Percentiles rank a stretch among this genome's conserved stretches.
Conservation (phyloP, 2,888 invertebrate genomes). For the Physocephala rufipes region DNA sequence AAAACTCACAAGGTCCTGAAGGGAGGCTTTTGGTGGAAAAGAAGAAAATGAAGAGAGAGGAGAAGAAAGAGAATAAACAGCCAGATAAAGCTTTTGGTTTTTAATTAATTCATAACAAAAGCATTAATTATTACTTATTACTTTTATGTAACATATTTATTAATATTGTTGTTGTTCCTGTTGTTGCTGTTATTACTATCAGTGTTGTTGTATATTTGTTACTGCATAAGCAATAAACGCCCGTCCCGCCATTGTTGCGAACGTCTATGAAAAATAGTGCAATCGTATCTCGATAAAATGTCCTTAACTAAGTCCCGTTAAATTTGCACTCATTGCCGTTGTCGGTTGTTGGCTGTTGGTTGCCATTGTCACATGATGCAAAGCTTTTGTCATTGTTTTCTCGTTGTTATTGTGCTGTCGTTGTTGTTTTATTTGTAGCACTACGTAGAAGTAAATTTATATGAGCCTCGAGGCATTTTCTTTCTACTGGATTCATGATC, state of each 20-base stretch:
- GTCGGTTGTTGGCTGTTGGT: too few relatives aligned
- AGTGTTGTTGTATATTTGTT: neutral
- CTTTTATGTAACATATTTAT: neutral
- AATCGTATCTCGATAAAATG: constrained; percentile 30
- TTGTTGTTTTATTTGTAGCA: constrained; percentile 14
- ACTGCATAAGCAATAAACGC: neutral
- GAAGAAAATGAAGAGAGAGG: neutral
- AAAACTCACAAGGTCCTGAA: neutral
- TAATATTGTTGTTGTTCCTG: too few relatives aligned
- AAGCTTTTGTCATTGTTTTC: too few relatives aligned
- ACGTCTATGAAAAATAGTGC: neutral
- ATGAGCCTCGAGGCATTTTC: neutral
- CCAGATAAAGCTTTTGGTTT: neutral
- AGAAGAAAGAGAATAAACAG: too few relatives aligned
- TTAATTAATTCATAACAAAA: constrained; percentile 12
- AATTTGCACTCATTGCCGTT: constrained; percentile 23
- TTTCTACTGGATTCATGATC: neutral
- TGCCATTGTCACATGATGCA: too few relatives aligned
- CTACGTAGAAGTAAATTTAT: constrained; percentile 25
- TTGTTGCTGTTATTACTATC: neutral
- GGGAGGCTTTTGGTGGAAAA: neutral
- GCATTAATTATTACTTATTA: constrained; percentile 3
- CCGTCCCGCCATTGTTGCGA: neutral
- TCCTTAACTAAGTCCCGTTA: constrained; percentile 39
- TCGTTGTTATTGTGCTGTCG: neutral